Base-by-base conservation (phyloP, 2,113 vertebrate species). In the Galemys pyrenaicus region DNA sequence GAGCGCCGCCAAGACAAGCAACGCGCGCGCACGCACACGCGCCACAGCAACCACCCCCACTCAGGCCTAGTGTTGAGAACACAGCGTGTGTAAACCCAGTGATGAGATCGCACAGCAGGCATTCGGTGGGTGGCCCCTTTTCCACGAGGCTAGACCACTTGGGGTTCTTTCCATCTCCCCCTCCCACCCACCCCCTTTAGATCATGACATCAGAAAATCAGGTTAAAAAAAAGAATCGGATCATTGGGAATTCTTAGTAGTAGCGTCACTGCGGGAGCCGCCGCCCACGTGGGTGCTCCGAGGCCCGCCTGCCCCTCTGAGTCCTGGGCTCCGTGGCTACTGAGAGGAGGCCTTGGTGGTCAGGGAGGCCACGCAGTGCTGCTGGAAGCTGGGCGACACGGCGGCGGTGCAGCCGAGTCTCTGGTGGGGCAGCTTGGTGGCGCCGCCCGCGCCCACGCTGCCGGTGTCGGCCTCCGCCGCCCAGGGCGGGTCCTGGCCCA, bases 281-380 rank as follows among this genome's bases (percentile, higher is more conserved):
- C 95, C 94, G 60, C 74, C 56, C 87, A 24, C 39, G 11, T 96
- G 73, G 92, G 56, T 70, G 82, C 94, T 96, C 96, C 41, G 92
- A 74, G 73, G 80, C 94, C 95, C 24, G 32, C 19, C 95, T 54
- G 95, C 87, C 97, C 94, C 96, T 95, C 95, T 97, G 82, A 94
- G 98, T 98, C 97, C 94, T 9, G 79, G 94, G 96, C 94, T 95
- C 89, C 62, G 64, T 87, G 97, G 98, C 99, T 99, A 99, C 98
- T 99, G 99, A 87, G 99, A 99, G 67, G 99, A 99, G 84, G 99
- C 99, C 98, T 99, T 99, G 85, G 99, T 99, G 89, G 99, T 98
- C 98, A 99, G 98, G 0, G 99, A 99, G 94, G 99, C 99, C 62
- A 99, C 99, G 9, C 99, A 99, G 98, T 99, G 99, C 98, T 99